Evolutionary conservation across 2,113 vertebrate species (phyloP), one percentile per base, ranked within the genome.

Genomic region (Bucco capensis): DNA sequence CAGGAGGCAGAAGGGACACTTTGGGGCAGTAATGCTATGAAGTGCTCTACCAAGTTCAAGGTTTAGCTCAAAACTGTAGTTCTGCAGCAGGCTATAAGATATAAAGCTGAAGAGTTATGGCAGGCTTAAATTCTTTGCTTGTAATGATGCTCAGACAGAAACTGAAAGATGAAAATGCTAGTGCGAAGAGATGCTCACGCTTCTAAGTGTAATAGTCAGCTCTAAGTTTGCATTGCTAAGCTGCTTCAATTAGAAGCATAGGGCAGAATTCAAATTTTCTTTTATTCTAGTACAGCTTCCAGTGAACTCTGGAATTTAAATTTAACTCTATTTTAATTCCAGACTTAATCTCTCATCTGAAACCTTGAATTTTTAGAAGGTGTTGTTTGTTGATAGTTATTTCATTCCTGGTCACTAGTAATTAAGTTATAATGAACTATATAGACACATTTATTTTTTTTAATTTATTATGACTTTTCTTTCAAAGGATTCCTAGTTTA

Each of bases 121-220:
- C 35, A 67, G 64, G 58, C 77, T 84, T 92, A 87, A 79, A 75
- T 58, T 86, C 71, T 94, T 79, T 70, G 46, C 81, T 80, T 74
- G 62, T 90, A 80, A 81, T 85, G 83, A 77, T 80, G 80, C 79
- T 89, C 35, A 83, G 56, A 50, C 30, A 86, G 60, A 81, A 76
- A 80, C 40, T 83, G 77, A 61, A 61, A 92, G 90, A 87, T 91
- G 60, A 93, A 96, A 93, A 91, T 51, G 11, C 64, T 91, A 46
- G 5, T 62, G 56, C 73, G 80, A 71, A 90, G 56, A 70, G 38
- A 40, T 42, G 31, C 24, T 61, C 50, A n/a, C 27, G 83, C 64
- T 80, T 80, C 37, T 12, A 42, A 44, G 35, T 47, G 13, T 53
- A 82, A 70, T 49, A 79, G 61, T 60, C 47, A 61, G 30, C 65